phyloP scores from a whole-genome alignment of 1,140 invertebrate species.

The Orchestia grillus region DNA sequence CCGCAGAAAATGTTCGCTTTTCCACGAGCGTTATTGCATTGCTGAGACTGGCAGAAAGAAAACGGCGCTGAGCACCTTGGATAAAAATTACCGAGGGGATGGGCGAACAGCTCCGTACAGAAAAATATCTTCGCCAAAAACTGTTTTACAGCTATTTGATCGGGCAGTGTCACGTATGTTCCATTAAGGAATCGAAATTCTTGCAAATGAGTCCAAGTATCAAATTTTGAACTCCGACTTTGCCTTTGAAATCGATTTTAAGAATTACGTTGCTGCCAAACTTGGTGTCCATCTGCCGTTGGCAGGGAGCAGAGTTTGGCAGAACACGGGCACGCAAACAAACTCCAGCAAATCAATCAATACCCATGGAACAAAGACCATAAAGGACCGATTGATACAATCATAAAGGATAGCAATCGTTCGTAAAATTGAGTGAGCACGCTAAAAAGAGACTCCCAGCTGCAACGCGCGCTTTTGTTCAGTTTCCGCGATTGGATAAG shows the following conservation, averaged over 20 bases:
- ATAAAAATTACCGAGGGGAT: background rate
- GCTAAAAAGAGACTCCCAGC: conserved; percentile 38
- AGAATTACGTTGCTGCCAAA: background rate
- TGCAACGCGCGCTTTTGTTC: conserved; percentile 21
- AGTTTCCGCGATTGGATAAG: conserved; percentile 29
- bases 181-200: background rate
- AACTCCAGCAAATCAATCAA: conserved; percentile 27
- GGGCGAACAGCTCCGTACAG: background rate
- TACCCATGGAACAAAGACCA: conserved; percentile 47
- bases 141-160: background rate
- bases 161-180: background rate
- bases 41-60: background rate
- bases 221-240: background rate
- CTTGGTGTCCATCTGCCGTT: background rate
- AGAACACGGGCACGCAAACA: conserved; percentile 5
- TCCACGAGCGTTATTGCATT: conserved; percentile 41
- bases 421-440: conserved; percentile 55
- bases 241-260: background rate
- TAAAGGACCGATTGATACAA: conserved; percentile 54
- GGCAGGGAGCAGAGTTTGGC: background rate
- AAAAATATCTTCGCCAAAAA: background rate
- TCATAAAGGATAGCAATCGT: conserved; percentile 56
- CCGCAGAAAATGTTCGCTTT: background rate
- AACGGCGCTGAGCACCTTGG: background rate
- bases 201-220: background rate